These are phyloP conservation scores for Oligia fasciuncula DNA, from an alignment of 2,888 invertebrate species.

Conservation along the genomic window DNA sequence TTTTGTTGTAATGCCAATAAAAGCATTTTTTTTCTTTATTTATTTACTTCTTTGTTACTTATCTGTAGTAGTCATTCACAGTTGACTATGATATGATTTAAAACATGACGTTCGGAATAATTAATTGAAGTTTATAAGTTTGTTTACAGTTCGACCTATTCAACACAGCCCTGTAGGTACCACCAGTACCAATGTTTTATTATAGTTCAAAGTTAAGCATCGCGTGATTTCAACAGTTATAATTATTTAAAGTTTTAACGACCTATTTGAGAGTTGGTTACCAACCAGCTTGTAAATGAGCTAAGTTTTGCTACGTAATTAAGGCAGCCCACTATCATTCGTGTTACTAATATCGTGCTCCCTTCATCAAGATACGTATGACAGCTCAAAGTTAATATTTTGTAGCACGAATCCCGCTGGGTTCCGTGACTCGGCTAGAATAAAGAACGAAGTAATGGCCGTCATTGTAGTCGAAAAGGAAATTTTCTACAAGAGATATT, in stretches of 20 bases:
- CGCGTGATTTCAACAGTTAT: constrained; percentile 72
- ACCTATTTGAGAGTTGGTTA: constrained; percentile 61
- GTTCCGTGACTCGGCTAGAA: constrained; percentile 57
- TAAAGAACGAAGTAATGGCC: constrained; percentile 53
- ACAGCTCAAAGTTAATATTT: constrained; percentile 74
- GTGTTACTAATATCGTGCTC: constrained; percentile 69
- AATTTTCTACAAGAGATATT: constrained; percentile 53
- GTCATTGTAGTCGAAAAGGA: constrained; percentile 46
- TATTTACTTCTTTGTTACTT: too few species aligned
- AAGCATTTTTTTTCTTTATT: too few species aligned
- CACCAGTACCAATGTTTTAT: constrained; percentile 37
- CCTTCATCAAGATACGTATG: constrained; percentile 75
- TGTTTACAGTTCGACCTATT: constrained; percentile 3
- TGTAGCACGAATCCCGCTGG: constrained; percentile 68
- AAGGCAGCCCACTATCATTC: constrained; percentile 65
- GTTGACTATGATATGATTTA: not conserved
- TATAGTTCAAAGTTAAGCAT: constrained; percentile 62
- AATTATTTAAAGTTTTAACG: constrained; percentile 70
- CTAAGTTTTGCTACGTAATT: constrained; percentile 68
- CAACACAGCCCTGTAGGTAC: not conserved
- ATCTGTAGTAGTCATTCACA: not conserved
- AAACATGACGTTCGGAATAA: not conserved
- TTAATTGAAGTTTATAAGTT: constrained; percentile 13
- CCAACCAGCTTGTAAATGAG: constrained; percentile 57
- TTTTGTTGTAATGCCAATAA: too few species aligned